Conservation (phyloP, 2,888 invertebrate species). For the Rotaria magnacalcarata region DNA sequence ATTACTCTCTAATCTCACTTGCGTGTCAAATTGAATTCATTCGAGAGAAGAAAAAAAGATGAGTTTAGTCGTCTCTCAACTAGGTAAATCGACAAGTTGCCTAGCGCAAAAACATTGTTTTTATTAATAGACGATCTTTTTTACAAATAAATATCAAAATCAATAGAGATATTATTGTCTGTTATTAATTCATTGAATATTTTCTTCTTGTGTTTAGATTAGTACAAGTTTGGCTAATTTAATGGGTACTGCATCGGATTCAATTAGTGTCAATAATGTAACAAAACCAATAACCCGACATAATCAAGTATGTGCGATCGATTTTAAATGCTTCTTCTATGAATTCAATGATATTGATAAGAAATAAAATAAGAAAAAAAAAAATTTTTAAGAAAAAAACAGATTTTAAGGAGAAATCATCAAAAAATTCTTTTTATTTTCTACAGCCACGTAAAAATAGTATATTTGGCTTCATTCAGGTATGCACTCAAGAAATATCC, state of each 20-base stretch:
- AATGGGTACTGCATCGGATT: constrained; percentile 11
- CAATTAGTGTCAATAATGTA: neutral
- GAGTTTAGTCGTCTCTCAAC: neutral
- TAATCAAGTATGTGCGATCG: neutral
- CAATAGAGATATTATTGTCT: neutral
- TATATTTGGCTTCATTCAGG: neutral
- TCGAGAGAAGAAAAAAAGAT: neutral
- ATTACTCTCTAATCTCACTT: constrained; percentile 22
- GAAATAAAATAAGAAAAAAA: neutral
- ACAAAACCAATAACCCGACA: neutral
- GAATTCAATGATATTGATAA: neutral
- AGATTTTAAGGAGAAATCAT: too few relatives aligned
- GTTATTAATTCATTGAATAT: neutral
- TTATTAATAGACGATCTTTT: neutral
- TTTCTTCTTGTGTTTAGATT: neutral
- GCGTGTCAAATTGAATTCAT: constrained; percentile 23
- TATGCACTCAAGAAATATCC: neutral
- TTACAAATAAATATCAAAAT: neutral
- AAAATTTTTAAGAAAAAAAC: neutral
- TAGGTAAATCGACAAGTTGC: neutral
- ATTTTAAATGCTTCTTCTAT: neutral
- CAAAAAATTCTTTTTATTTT: neutral
- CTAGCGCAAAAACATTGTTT: neutral
- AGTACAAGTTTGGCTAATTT: constrained; percentile 33
- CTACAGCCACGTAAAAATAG: neutral